A percentile compares a stretch with the other conserved stretches of the same genome.
Evolutionary conservation across 2,797 vertebrate genomes (phyloP).

Genomic region (Pristis pectinata): DNA sequence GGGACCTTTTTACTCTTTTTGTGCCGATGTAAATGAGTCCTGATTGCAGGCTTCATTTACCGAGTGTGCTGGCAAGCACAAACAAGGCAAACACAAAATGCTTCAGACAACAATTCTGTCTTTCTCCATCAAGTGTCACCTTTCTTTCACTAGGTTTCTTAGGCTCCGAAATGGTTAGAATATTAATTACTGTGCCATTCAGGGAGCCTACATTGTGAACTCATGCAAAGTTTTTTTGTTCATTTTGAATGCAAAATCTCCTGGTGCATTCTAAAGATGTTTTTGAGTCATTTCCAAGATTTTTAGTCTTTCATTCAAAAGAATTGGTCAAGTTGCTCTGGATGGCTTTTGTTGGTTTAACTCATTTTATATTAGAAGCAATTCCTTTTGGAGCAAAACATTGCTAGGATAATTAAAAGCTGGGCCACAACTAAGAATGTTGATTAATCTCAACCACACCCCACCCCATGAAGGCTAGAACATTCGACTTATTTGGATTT

Average conservation of each 20-base stretch:
- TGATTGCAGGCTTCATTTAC: background rate
- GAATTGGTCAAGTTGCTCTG: slow-evolving; percentile 45
- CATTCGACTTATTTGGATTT: background rate
- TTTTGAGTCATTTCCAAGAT: slow-evolving; percentile 49
- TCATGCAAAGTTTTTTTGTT: slow-evolving; percentile 51
- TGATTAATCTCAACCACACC: background rate
- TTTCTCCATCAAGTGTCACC: slow-evolving; percentile 46
- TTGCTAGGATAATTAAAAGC: slow-evolving; percentile 58
- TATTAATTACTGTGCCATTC: slow-evolving; percentile 50
- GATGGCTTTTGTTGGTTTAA: slow-evolving; percentile 52
- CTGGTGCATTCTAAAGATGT: slow-evolving; percentile 48
- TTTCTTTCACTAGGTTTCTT: slow-evolving; percentile 48
- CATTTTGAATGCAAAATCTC: slow-evolving; percentile 51
- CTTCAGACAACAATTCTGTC: slow-evolving; percentile 40
- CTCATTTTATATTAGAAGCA: slow-evolving; percentile 47
- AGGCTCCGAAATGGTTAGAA: slow-evolving; percentile 47
- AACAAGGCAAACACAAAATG: background rate
- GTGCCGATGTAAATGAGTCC: slow-evolving; percentile 29
- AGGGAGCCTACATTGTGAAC: slow-evolving; percentile 47
- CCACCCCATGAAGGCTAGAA: background rate
- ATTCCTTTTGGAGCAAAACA: slow-evolving; percentile 47
- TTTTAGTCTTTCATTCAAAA: slow-evolving; percentile 49
- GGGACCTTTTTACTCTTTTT: background rate
- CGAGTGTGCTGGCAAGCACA: background rate
- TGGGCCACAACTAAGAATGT: background rate